phyloP scores from a whole-genome alignment of 1,140 invertebrate species.

The Harpegnathos saltator region DNA sequence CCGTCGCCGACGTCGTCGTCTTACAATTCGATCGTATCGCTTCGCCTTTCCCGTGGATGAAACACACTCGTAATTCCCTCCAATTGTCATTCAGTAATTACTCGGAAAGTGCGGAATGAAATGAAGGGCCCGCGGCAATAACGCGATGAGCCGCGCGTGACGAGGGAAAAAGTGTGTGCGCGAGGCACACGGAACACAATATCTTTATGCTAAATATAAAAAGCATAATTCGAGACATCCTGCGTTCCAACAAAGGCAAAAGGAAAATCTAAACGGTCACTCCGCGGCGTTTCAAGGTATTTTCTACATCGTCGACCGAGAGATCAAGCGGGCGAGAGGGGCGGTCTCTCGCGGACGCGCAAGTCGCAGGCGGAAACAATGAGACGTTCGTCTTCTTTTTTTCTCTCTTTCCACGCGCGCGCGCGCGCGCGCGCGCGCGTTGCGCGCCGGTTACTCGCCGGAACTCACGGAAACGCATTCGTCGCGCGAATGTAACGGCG shows the following conservation, averaged over 20 bases:
- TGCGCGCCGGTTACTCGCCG: neutral
- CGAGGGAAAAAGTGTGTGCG: conserved; percentile 38
- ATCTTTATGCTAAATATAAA: conserved; percentile 54
- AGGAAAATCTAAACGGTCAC: conserved; percentile 21
- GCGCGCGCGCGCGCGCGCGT: no score
- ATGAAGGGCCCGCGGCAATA: conserved; percentile 49
- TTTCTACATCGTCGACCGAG: neutral
- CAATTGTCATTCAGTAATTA: conserved; percentile 59
- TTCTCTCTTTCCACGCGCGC: no score
- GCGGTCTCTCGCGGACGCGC: neutral
- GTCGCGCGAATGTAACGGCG: neutral
- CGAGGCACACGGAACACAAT: conserved; percentile 56
- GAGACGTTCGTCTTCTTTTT: no score
- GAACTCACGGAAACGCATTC: neutral
- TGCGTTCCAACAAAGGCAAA: conserved; percentile 34
- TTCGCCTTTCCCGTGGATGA: conserved; percentile 33
- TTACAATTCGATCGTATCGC: conserved; percentile 58
- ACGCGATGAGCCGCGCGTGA: conserved; percentile 28
- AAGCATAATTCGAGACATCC: conserved; percentile 42
- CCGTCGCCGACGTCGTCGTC: conserved; percentile 19
- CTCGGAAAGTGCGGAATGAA: conserved; percentile 52
- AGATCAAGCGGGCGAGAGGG: no score
- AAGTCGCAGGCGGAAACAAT: no score
- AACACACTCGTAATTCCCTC: conserved; percentile 56
- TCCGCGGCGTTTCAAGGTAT: conserved; percentile 8